Evolutionary conservation across 2,113 vertebrate species (phyloP).

Genomic region (Pituophis catenifer): DNA sequence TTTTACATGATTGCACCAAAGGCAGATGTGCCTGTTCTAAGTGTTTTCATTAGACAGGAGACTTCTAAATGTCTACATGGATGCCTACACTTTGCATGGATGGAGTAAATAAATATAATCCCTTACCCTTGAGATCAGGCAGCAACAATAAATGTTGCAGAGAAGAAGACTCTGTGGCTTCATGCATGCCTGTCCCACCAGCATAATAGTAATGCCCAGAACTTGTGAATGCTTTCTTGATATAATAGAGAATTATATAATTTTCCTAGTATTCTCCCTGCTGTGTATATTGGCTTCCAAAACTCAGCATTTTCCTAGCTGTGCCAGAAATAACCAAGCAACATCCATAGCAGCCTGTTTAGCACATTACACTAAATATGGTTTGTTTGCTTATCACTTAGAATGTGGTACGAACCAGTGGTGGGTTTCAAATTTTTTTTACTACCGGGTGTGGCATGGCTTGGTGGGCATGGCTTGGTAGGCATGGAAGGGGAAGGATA

Average conservation of each 20-base stretch:
- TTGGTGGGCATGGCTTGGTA: no score
- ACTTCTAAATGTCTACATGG: neutral
- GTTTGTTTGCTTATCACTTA: neutral
- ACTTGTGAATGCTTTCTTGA: neutral
- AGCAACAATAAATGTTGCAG: neutral
- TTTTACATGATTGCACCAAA: neutral
- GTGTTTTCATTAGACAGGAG: neutral
- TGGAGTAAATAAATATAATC: neutral
- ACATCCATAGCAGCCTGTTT: neutral
- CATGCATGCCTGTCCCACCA: neutral
- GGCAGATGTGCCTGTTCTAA: neutral
- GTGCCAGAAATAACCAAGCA: neutral
- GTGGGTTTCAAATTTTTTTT: no score
- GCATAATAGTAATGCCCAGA: neutral
- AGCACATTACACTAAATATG: neutral
- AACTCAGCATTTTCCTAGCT: neutral
- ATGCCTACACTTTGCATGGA: neutral
- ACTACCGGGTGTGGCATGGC: no score
- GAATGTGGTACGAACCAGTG: neutral
- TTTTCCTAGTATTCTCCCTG: neutral
- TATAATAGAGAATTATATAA: neutral
- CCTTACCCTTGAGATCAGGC: neutral
- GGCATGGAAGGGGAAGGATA: no score
- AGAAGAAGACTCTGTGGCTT: neutral
- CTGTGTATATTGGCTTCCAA: neutral